Conservation (phyloP, 2,888 invertebrate species). For the Helleia helle region DNA sequence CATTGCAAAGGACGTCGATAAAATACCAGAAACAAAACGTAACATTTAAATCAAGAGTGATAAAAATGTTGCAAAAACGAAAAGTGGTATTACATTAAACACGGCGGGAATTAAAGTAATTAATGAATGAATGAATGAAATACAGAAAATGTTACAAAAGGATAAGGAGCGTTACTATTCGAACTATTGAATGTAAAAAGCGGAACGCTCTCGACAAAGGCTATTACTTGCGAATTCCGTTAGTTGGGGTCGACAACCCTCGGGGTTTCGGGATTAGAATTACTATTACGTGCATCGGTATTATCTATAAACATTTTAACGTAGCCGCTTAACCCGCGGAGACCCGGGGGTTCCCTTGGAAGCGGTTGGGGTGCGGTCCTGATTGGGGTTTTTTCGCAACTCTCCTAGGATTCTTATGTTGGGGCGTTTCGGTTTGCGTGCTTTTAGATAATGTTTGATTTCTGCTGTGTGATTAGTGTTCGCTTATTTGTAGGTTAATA, state of each 20-base stretch:
- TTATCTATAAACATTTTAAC: slow-evolving; percentile 74
- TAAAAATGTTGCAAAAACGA: slow-evolving; percentile 4
- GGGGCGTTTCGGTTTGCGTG: slow-evolving; percentile 15
- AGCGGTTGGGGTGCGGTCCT: slow-evolving; percentile 49
- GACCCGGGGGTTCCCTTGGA: slow-evolving; percentile 56
- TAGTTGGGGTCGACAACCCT: slow-evolving; percentile 38
- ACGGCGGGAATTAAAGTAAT: slow-evolving; percentile 6
- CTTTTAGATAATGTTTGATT: slow-evolving; percentile 17
- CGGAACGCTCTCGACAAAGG: slow-evolving; percentile 50
- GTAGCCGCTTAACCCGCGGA: slow-evolving; percentile 68
- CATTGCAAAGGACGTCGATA: background rate
- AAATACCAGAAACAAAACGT: background rate
- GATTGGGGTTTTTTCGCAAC: slow-evolving; percentile 50
- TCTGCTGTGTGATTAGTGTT: background rate
- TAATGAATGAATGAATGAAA: slow-evolving; percentile 7
- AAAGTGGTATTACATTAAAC: background rate
- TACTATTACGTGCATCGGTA: slow-evolving; percentile 61
- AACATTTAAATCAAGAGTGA: background rate
- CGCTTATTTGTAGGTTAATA: background rate
- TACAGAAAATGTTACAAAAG: slow-evolving; percentile 6
- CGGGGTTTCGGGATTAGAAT: slow-evolving; percentile 45
- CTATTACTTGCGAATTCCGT: slow-evolving; percentile 57
- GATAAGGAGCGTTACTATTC: slow-evolving; percentile 13
- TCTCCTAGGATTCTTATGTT: slow-evolving; percentile 36
- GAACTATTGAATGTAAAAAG: slow-evolving; percentile 18